Percentiles rank a stretch among this genome's conserved stretches.
These are phyloP conservation scores for Branchinecta lindahli DNA, from an alignment of 1,140 invertebrate genomes.

Conservation along the genomic window DNA sequence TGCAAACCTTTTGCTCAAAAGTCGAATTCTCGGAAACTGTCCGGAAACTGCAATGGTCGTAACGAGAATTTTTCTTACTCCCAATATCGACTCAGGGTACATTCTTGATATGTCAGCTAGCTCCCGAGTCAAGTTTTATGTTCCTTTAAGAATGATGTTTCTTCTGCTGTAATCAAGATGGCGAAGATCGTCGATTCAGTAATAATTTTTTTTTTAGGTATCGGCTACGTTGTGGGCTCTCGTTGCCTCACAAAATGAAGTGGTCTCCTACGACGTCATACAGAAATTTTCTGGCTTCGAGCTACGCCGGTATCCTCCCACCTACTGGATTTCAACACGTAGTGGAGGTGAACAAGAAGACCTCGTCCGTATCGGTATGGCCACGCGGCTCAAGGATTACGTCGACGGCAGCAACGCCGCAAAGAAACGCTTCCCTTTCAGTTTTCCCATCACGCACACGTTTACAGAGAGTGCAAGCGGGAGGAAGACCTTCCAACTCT, in stretches of 20 bases:
- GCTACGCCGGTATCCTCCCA: background rate
- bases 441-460: background rate
- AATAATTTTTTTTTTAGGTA: background rate
- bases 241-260: background rate
- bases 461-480: background rate
- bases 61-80: too few relatives aligned
- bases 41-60: too few relatives aligned
- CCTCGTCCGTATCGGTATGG: background rate
- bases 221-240: background rate
- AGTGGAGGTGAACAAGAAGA: background rate
- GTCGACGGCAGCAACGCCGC: background rate
- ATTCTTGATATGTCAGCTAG: too few relatives aligned
- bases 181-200: too few relatives aligned
- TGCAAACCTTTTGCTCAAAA: too few relatives aligned
- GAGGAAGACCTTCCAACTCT: background rate
- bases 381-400: background rate
- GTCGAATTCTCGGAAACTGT: too few relatives aligned
- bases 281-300: background rate
- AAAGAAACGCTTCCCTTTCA: background rate
- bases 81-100: too few relatives aligned
- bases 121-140: too few relatives aligned
- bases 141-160: too few relatives aligned
- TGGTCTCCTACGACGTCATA: background rate
- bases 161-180: too few relatives aligned
- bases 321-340: background rate